phyloP scores from a whole-genome alignment of 2,797 vertebrate species.

The Avahi laniger region DNA sequence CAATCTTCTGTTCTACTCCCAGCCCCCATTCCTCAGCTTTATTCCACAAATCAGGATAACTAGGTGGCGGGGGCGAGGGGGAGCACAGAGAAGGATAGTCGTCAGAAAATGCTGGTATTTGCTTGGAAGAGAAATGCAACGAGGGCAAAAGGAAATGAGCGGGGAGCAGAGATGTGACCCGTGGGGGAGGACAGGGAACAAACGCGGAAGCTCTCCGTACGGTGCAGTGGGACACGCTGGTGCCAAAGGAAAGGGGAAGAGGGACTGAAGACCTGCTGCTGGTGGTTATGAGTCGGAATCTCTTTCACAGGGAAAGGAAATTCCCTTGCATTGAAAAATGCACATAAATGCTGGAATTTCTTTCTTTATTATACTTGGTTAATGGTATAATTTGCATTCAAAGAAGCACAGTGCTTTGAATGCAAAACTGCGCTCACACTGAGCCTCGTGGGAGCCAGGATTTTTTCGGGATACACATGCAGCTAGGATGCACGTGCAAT shows the following conservation, averaged over 20 bases:
- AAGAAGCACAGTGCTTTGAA: no score
- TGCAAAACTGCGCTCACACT: neutral
- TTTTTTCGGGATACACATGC: neutral
- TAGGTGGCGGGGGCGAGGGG: neutral
- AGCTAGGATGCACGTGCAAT: neutral
- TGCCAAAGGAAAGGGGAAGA: neutral
- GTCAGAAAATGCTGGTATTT: neutral
- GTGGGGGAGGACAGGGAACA: neutral
- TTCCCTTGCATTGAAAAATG: neutral
- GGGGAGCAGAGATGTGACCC: neutral
- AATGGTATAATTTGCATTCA: no score
- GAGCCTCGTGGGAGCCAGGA: neutral
- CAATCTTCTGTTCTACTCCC: neutral
- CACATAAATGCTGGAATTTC: neutral
- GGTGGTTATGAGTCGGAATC: neutral
- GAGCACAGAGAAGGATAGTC: neutral
- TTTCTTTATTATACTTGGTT: neutral
- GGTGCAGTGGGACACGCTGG: neutral
- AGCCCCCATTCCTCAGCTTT: neutral
- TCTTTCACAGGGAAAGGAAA: neutral
- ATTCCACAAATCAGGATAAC: neutral
- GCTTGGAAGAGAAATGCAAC: neutral
- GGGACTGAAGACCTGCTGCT: neutral
- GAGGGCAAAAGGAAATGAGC: neutral
- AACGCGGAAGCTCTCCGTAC: neutral